Conservation (phyloP, 2,113 vertebrate genomes). For the Hippocampus mohnikei region DNA sequence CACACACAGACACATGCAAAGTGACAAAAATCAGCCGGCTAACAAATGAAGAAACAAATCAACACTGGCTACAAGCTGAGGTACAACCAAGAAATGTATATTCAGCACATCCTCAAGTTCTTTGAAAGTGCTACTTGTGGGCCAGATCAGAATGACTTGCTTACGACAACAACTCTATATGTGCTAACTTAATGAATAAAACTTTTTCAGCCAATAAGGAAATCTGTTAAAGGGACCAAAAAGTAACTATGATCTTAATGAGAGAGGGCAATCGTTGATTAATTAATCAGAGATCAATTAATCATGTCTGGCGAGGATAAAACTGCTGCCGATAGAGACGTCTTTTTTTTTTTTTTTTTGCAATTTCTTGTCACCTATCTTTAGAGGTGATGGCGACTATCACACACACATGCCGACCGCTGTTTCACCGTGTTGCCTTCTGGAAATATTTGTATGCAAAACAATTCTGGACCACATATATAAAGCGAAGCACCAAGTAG, state of each 20-base stretch:
- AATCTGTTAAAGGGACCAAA: background rate
- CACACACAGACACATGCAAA: background rate
- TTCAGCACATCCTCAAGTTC: background rate
- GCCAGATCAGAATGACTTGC: background rate
- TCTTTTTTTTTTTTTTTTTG: too few relatives aligned
- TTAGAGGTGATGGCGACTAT: too few relatives aligned
- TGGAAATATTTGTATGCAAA: background rate
- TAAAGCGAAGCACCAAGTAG: background rate
- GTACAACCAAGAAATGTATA: background rate
- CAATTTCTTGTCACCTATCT: too few relatives aligned
- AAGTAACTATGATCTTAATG: background rate
- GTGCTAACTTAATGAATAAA: background rate
- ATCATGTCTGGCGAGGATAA: too few relatives aligned
- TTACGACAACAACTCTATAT: background rate
- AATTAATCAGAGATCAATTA: background rate
- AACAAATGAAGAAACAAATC: conserved; percentile 4
- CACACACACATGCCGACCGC: too few relatives aligned
- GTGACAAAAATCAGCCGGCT: background rate
- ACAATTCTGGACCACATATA: background rate
- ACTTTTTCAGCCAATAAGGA: background rate
- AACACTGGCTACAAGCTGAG: background rate
- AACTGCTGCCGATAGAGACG: too few relatives aligned
- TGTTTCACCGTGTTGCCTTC: background rate
- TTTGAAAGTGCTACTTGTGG: too few relatives aligned
- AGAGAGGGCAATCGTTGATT: background rate